These are phyloP conservation scores for Mesembrinibis cayennensis DNA, from an alignment of 2,113 vertebrate species.

Conservation along the genomic window DNA sequence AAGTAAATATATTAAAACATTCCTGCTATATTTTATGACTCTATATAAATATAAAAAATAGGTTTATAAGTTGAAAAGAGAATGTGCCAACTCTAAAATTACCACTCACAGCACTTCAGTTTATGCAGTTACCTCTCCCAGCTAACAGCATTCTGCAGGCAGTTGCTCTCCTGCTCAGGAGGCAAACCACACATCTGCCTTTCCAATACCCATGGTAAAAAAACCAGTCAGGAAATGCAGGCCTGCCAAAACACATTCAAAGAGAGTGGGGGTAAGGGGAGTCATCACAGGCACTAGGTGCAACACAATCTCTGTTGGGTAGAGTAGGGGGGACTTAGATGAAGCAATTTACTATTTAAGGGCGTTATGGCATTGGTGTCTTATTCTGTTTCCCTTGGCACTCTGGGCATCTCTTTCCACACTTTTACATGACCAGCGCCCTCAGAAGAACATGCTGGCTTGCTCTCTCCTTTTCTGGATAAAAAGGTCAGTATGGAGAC, in stretches of 20 bases:
- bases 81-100: conserved; percentile 10
- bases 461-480: not conserved
- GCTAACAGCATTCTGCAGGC: not conserved
- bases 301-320: not conserved
- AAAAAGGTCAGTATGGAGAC: not conserved
- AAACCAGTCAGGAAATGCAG: not conserved
- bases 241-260: not conserved
- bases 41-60: conserved; percentile 65
- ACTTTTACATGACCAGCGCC: not conserved
- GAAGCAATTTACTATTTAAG: not conserved
- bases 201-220: not conserved
- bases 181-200: conserved; percentile 8
- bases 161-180: not conserved
- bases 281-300: not conserved
- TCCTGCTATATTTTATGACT: conserved; percentile 51
- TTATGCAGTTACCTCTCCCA: conserved; percentile 24
- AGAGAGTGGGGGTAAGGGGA: not conserved
- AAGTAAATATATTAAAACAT: conserved; percentile 64
- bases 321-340: not conserved
- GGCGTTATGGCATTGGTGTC: not conserved
- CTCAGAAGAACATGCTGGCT: not conserved
- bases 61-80: conserved; percentile 48
- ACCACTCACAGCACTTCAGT: not conserved
- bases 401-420: not conserved
- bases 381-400: not conserved